These are phyloP conservation scores for Pogonognathellus flavescens DNA, from an alignment of 1,140 invertebrate genomes.

Conservation along the genomic window DNA sequence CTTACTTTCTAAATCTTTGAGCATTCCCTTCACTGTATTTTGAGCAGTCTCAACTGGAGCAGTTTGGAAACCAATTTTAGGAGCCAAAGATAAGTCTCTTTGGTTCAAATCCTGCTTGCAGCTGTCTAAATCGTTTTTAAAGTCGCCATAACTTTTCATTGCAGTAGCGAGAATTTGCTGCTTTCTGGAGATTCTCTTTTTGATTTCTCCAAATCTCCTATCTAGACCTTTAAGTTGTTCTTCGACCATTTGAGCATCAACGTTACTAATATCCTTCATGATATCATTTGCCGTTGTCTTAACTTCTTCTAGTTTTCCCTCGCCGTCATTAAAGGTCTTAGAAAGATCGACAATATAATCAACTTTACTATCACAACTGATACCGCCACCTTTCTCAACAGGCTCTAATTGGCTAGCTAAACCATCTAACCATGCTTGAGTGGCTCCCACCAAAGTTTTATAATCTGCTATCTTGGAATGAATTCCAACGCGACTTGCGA, in stretches of 20 bases:
- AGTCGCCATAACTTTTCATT: constrained; percentile 79
- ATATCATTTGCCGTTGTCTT: constrained; percentile 75
- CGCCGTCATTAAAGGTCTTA: constrained; percentile 77
- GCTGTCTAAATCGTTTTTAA: constrained; percentile 67
- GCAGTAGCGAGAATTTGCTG: constrained; percentile 83
- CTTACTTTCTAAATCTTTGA: constrained; percentile 88
- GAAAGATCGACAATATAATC: constrained; percentile 79
- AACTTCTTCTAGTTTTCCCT: constrained; percentile 66
- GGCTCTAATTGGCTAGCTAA: constrained; percentile 83
- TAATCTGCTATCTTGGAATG: constrained; percentile 85
- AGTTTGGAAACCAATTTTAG: constrained; percentile 62
- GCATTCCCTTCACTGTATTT: constrained; percentile 58
- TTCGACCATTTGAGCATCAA: constrained; percentile 91
- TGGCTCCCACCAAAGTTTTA: constrained; percentile 78
- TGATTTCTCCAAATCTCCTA: constrained; percentile 84
- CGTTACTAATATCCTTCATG: constrained; percentile 83
- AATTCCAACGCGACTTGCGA: constrained; percentile 81
- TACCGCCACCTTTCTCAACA: constrained; percentile 84
- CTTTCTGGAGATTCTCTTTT: constrained; percentile 86
- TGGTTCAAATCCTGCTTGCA: constrained; percentile 46
- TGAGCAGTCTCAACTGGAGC: constrained; percentile 55
- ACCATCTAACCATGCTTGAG: constrained; percentile 84
- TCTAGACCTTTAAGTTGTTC: constrained; percentile 88
- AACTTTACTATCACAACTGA: constrained; percentile 85
- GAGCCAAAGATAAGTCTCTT: not conserved